Base-by-base conservation (phyloP, 2,888 invertebrate genomes). In the Eristalis tenax region DNA sequence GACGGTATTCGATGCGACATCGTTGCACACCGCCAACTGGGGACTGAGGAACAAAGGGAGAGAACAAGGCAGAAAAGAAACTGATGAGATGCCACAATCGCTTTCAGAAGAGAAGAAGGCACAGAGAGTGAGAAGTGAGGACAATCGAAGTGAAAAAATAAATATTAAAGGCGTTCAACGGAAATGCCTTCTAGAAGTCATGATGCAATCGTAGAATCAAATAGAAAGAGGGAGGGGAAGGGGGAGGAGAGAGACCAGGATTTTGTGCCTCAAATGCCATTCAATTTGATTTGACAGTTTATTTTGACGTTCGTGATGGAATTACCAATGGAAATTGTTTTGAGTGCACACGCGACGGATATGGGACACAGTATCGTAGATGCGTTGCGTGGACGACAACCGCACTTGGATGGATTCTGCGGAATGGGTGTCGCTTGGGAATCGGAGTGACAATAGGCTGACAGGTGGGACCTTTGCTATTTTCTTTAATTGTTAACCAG, bases 281-380 rank as follows among this genome's bases (percentile, higher is more conserved):
- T 79, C 59, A 71, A 65, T 65, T 65, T 79, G 71, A 71, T 79
- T 79, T 79, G 66, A 73, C 57, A 79, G 71, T 70, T 78, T 69
- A 50, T 59, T 69, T 61, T 50, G 56, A 64, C 70, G 69, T 69
- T 78, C 70, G 70, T 70, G 78, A 78, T 64, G 70, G 26, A 64
- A 70, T 78, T 78, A 56, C 70, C 56, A 64, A 78, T 78, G 78
- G 70, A 78, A 78, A 70, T 70, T 40, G 38, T 69, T 77, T 40
- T 50, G 26, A 77, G 40, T 69, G 32, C 32, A 23, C 64, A 32
- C 50, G 50, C 50, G 18, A 50, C 50, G 50, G 50, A 50, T 50
- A 50, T 50, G 50, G 50, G 50, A 50, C 50, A 50, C 32, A 10
- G 8, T 18, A 50, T 50, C 50, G 8, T 50, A 50, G 50, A 18